These are phyloP conservation scores for Eumacrocentrus americanus DNA, from an alignment of 2,888 invertebrate species.

Conservation along the genomic window DNA sequence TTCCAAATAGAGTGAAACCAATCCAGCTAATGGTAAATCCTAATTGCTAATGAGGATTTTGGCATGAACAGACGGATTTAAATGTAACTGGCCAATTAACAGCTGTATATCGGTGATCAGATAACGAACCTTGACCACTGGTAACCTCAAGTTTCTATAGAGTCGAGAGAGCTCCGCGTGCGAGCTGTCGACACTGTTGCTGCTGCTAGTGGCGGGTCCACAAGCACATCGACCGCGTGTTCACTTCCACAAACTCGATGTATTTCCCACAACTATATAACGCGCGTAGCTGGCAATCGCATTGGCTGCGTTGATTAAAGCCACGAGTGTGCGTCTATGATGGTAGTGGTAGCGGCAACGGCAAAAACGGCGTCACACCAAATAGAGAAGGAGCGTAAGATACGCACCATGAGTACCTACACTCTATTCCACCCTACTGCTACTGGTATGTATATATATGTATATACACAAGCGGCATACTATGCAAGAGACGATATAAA, in stretches of 20 bases:
- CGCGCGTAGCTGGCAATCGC: conserved; percentile 10
- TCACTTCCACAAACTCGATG: conserved; percentile 18
- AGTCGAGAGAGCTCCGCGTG: background rate
- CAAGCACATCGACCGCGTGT: conserved; percentile 14
- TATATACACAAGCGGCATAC: background rate
- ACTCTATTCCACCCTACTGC: background rate
- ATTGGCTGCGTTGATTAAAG: conserved; percentile 21
- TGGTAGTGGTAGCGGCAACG: background rate
- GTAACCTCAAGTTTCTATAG: background rate
- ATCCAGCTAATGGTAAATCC: background rate
- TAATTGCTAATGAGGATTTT: background rate
- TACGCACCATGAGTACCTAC: conserved; percentile 6
- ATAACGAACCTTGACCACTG: conserved; percentile 4
- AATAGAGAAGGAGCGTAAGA: conserved; percentile 23
- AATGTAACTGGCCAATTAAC: background rate
- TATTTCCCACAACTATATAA: conserved; percentile 19
- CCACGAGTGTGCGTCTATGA: conserved; percentile 10
- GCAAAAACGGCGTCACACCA: conserved; percentile 23
- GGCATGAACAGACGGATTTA: background rate
- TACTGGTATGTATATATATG: background rate
- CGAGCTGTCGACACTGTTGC: too few relatives aligned
- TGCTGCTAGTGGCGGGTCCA: conserved; percentile 2
- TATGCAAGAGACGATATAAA: background rate
- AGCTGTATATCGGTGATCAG: background rate
- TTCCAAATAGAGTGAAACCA: too few relatives aligned